Conservation (phyloP, 2,888 invertebrate genomes). For the Boloria selene region DNA sequence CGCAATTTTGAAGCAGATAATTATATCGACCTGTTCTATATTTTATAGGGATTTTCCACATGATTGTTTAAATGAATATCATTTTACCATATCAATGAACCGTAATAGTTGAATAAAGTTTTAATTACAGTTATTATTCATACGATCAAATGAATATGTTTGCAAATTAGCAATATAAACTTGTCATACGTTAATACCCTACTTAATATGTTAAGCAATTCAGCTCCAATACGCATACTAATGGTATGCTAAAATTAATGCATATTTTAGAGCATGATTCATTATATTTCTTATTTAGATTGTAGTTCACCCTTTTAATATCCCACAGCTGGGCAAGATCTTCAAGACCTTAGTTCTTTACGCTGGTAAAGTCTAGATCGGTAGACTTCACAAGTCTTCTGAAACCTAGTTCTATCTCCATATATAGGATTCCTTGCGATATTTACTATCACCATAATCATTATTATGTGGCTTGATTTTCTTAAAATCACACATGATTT, state of each 20-base stretch:
- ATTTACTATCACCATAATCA: no score
- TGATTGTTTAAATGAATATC: background rate
- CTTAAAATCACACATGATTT: no score
- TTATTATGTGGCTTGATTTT: no score
- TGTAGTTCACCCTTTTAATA: background rate
- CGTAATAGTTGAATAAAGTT: background rate
- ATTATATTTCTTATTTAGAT: background rate
- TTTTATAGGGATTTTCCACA: background rate
- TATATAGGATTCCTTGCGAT: no score
- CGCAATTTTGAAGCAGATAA: no score
- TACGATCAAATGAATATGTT: slow-evolving; percentile 20
- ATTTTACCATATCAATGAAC: background rate
- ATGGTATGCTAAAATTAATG: slow-evolving; percentile 17
- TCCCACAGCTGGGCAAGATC: no score
- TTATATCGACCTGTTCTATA: no score
- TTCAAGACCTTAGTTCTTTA: no score
- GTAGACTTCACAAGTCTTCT: no score
- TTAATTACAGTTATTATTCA: slow-evolving; percentile 25
- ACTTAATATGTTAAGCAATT: slow-evolving; percentile 27
- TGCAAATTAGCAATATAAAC: slow-evolving; percentile 24
- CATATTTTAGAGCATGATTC: background rate
- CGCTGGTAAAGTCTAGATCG: no score
- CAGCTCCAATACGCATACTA: slow-evolving; percentile 13
- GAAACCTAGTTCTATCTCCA: no score
- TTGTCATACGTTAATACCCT: slow-evolving; percentile 10